phyloP scores from a whole-genome alignment of 2,888 invertebrate genomes.

The Microchrysa polita region DNA sequence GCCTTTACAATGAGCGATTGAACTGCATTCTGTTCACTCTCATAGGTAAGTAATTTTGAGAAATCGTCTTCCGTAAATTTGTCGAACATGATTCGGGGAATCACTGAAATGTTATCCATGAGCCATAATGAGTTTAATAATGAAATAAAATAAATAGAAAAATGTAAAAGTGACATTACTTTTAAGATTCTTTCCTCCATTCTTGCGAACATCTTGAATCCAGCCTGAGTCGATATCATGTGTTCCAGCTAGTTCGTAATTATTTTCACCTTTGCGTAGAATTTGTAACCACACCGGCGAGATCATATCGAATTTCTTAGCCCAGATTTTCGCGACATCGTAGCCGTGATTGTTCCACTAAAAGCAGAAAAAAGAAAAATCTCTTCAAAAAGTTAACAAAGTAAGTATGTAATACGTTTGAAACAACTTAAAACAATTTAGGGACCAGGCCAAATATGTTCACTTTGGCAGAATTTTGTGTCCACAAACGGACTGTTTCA shows the following conservation, averaged over 20 bases:
- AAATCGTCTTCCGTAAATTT: constrained; percentile 83
- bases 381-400: too few species aligned
- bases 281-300: constrained; percentile 97
- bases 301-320: constrained; percentile 86
- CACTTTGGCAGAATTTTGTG: too few species aligned
- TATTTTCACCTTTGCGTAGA: constrained; percentile 69
- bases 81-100: constrained; percentile 91
- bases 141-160: neutral
- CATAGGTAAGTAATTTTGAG: constrained; percentile 74
- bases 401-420: too few species aligned
- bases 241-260: constrained; percentile 74
- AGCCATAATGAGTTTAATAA: neutral
- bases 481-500: too few species aligned
- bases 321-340: constrained; percentile 89
- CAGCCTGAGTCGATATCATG: constrained; percentile 89
- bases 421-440: too few species aligned
- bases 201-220: constrained; percentile 76
- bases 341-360: constrained; percentile 97
- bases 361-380: too few species aligned
- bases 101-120: constrained; percentile 69
- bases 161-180: neutral
- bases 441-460: too few species aligned
- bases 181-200: constrained; percentile 52
- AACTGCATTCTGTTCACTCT: constrained; percentile 74
- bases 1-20: constrained; percentile 74